Base-by-base conservation (phyloP, 2,888 invertebrate species). In the Mimas tiliae region DNA sequence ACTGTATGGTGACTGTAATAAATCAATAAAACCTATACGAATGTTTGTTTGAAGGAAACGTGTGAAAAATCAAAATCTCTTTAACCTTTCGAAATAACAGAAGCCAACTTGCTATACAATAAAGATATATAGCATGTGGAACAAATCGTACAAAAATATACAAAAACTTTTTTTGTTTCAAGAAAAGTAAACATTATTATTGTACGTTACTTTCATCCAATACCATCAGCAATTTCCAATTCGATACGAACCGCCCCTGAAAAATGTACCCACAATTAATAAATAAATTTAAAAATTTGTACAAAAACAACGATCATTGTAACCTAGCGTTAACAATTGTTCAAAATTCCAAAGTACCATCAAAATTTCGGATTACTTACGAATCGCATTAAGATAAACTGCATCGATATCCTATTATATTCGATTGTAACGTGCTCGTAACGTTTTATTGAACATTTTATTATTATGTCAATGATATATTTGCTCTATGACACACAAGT, bases 321-420 rank as follows among this genome's bases (percentile, higher is more conserved):
- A 47, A 51, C 45, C 11, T 66, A 70, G 58, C 67, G 33, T 48
- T 65, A 65, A 65, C 65, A 65, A 65, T 65, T 55, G 53, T 53
- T 33, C 47, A 58, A 64, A 72, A 70, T 67, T 68, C 42, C 38
- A 51, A 67, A 66, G 47, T 71, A 65, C 67, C 51, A 72, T 72
- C 65, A 73, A 70, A 72, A 58, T 58, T 68, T 69, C 69, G 68
- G 69, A 67, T 64, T 63, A 65, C 66, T 74, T 70, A 71, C 67
- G 52, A 74, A 73, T 70, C 71, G 69, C 69, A 73, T 78, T 76
- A 63, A 73, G 71, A 72, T 74, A 72, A 67, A 66, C 66, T 53
- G 62, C 69, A 69, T 73, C 64, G 52, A 67, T 68, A 53, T 62
- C 62, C 52, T 45, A 52, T 66, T 58, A 65, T 53, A 55, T 48